A percentile compares a stretch with the other conserved stretches of the same genome.
These are phyloP conservation scores for Brachyptera risi DNA, from an alignment of 2,888 invertebrate genomes.

Conservation along the genomic window DNA sequence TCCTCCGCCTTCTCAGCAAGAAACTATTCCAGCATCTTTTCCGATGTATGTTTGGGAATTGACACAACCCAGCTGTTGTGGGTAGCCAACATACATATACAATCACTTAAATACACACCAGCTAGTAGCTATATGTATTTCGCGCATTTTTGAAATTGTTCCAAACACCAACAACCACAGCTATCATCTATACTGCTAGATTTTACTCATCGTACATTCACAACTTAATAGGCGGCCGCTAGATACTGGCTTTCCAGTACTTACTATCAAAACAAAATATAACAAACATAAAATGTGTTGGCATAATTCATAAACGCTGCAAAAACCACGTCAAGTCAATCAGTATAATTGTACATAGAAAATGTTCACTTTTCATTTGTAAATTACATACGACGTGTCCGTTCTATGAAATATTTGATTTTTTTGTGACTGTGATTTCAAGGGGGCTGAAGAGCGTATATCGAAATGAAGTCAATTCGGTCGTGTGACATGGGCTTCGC, in stretches of 20 bases:
- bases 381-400: slow-evolving; percentile 20
- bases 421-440: too few species aligned
- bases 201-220: slow-evolving; percentile 5
- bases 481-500: too few species aligned
- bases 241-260: not conserved
- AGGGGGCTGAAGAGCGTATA: too few species aligned
- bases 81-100: not conserved
- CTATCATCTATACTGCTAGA: not conserved
- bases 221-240: slow-evolving; percentile 2
- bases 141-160: slow-evolving; percentile 26
- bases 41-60: not conserved
- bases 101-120: slow-evolving; percentile 26
- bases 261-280: slow-evolving; percentile 2
- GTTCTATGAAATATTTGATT: slow-evolving; percentile 27
- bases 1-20: too few species aligned
- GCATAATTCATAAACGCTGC: not conserved
- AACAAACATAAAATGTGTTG: not conserved
- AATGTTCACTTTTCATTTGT: slow-evolving; percentile 8
- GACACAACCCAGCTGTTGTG: slow-evolving; percentile 17
- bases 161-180: slow-evolving; percentile 17
- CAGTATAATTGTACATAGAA: not conserved
- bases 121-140: slow-evolving; percentile 8
- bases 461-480: too few species aligned
- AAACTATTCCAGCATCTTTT: slow-evolving; percentile 4
- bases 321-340: not conserved